Conservation (phyloP, 1,140 invertebrate genomes). For the Dinoponera quadriceps region DNA sequence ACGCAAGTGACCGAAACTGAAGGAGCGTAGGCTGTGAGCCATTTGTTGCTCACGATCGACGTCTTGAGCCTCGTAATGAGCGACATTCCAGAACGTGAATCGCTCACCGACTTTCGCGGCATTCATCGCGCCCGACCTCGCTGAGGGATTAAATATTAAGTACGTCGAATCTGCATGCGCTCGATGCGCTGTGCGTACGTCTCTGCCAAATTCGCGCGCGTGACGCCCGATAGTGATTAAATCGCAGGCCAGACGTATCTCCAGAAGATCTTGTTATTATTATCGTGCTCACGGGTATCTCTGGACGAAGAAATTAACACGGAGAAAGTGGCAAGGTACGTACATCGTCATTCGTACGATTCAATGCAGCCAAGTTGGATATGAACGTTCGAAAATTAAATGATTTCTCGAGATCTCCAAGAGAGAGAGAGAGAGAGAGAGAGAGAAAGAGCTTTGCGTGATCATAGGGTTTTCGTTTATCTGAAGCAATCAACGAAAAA, state of each 20-base stretch:
- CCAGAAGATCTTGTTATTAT: background rate
- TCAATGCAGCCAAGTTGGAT: no score
- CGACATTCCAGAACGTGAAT: conserved; percentile 77
- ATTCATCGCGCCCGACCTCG: background rate
- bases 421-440: no score
- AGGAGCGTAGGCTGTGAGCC: conserved; percentile 65
- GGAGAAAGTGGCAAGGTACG: no score
- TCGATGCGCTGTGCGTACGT: background rate
- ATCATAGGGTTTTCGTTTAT: no score
- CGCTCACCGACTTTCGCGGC: conserved; percentile 58
- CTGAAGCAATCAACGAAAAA: no score
- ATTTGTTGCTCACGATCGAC: conserved; percentile 64
- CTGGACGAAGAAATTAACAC: background rate
- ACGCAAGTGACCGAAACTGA: conserved; percentile 17
- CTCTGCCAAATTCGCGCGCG: background rate
- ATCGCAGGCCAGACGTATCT: background rate
- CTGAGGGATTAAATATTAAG: background rate
- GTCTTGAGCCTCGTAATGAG: conserved; percentile 63
- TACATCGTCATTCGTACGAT: no score
- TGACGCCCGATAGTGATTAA: background rate
- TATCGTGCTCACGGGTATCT: no score
- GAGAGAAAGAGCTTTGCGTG: no score
- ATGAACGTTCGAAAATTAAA: no score
- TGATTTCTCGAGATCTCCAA: no score
- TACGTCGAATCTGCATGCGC: background rate